These are phyloP conservation scores for Orchestia grillus DNA, from an alignment of 1,140 invertebrate species.

Conservation along the genomic window DNA sequence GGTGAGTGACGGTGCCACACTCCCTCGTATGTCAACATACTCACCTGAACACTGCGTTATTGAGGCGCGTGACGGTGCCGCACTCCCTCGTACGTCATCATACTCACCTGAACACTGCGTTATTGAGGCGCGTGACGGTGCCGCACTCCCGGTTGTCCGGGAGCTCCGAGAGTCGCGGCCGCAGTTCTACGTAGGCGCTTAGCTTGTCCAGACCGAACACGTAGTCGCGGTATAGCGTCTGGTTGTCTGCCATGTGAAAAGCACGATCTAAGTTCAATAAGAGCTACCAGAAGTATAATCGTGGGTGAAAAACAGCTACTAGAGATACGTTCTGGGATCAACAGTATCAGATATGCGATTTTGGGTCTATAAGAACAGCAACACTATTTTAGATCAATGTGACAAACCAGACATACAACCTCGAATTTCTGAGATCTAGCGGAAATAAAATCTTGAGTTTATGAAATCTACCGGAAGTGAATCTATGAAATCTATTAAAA, in stretches of 20 bases:
- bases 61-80: not conserved
- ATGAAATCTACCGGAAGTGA: no score
- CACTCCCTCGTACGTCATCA: not conserved
- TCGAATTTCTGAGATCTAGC: not conserved
- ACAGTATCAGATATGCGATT: not conserved
- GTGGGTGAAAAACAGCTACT: not conserved
- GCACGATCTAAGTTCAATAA: not conserved
- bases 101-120: constrained; percentile 73
- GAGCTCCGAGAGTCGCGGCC: constrained; percentile 70
- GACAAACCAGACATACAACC: not conserved
- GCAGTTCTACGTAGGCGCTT: constrained; percentile 74
- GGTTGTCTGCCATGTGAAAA: constrained; percentile 70
- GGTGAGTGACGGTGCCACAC: not conserved
- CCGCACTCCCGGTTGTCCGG: constrained; percentile 72
- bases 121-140: constrained; percentile 74
- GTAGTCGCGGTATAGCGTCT: constrained; percentile 73
- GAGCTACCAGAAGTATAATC: no score
- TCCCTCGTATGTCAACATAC: constrained; percentile 54
- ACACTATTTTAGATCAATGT: no score
- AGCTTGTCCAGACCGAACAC: constrained; percentile 75
- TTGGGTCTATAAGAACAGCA: not conserved
- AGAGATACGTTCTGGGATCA: not conserved
- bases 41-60: constrained; percentile 68
- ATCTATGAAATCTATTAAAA: not conserved
- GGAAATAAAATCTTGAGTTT: not conserved